Conservation (phyloP, 2,888 invertebrate genomes). For the Smittia aterrima region DNA sequence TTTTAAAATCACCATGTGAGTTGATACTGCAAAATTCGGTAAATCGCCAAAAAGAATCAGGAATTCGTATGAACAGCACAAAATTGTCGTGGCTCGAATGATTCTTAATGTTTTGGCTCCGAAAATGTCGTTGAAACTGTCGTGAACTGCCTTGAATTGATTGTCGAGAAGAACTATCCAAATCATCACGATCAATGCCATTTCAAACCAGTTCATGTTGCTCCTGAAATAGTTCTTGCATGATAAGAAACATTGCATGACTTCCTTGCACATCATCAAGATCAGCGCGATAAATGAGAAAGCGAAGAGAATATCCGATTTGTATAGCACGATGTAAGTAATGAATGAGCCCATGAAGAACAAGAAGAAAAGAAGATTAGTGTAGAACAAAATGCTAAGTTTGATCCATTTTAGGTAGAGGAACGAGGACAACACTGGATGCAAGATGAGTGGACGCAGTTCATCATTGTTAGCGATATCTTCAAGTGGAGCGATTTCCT, state of each 20-base stretch:
- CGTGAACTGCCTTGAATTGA: not conserved
- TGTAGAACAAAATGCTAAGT: constrained; percentile 69
- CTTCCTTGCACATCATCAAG: constrained; percentile 65
- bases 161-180: constrained; percentile 54
- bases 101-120: constrained; percentile 61
- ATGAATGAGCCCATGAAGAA: constrained; percentile 68
- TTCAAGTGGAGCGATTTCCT: constrained; percentile 72
- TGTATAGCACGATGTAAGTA: constrained; percentile 62
- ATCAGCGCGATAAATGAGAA: constrained; percentile 51
- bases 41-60: constrained; percentile 76
- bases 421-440: constrained; percentile 77
- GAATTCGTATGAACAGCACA: constrained; percentile 73
- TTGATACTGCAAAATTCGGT: constrained; percentile 66
- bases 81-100: constrained; percentile 68
- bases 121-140: constrained; percentile 55
- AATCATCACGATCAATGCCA: constrained; percentile 48
- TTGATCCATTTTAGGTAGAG: constrained; percentile 78
- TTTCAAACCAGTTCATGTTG: constrained; percentile 13
- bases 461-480: constrained; percentile 69
- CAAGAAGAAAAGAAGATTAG: constrained; percentile 70
- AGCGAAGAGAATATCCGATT: not conserved
- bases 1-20: constrained; percentile 78
- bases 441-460: constrained; percentile 67
- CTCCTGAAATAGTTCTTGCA: constrained; percentile 12
- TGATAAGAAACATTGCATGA: constrained; percentile 65